Base-by-base conservation (phyloP, 2,888 invertebrate genomes). In the Saturnia pavonia region DNA sequence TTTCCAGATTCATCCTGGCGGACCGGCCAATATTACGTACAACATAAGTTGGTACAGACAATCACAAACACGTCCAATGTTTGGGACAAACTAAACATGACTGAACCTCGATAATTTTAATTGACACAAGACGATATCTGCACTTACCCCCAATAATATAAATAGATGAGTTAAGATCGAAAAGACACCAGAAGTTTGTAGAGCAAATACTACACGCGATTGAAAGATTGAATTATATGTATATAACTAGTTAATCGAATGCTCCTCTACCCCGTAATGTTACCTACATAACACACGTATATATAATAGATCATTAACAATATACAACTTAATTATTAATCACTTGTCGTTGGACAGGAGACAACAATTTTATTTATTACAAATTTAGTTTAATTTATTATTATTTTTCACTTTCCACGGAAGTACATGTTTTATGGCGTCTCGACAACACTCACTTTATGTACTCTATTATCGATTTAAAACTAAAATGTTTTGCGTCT, bases 101-200 rank as follows among this genome's bases (percentile, higher is more conserved):
- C 80, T 72, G 72, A 76, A 14, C 76, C 77, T 77, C 79, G 74
- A 76, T 77, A 75, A 80, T 80, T 82, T 85, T 93, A 93, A 93
- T 93, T 93, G 92, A 93, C 92, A 90, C 86, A 85, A 90, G 87
- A 89, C 88, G 89, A 90, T 91, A 91, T 90, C 88, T 86, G 88
- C 83, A 88, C 86, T 89, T 88, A 89, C 86, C 91, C 89, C 88
- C 89, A 81, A 88, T 83, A 86, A 89, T 85, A 88, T 83, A 84
- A 78, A 80, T 79, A 90, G 88, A 89, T 87, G 88, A 90, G 90
- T 89, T 84, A 76, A 79, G 76, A 77, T 79, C 85, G 82, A 85
- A 57, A 78, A 86, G 87, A 88, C 87, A 88, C 87, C 87, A 85
- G 86, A 91, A 86, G 83, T 82, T 82, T 82, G 87, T 91, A 91